Evolutionary conservation across 1,140 invertebrate genomes (phyloP).

Genomic region (Neuroterus valhalla): DNA sequence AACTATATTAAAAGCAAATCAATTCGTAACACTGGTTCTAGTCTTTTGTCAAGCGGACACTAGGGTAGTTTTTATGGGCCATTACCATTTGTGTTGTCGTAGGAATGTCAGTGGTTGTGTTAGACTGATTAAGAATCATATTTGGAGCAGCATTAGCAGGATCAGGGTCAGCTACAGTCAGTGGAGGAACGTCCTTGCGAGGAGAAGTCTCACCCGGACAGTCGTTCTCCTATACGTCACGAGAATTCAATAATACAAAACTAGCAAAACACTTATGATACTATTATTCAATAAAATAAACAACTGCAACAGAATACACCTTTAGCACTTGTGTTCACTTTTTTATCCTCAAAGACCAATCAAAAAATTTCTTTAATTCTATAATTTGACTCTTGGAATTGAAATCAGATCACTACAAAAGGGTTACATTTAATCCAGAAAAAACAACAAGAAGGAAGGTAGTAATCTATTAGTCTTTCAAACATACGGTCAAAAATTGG

Average conservation of each 20-base stretch:
- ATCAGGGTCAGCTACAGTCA: slow-evolving; percentile 58
- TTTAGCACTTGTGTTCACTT: too few species aligned
- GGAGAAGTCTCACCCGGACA: slow-evolving; percentile 43
- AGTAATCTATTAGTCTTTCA: neutral
- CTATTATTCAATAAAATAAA: neutral
- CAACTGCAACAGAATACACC: neutral
- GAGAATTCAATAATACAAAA: neutral
- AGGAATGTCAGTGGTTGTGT: slow-evolving; percentile 39
- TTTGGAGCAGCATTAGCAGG: slow-evolving; percentile 38
- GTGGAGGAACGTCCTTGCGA: slow-evolving; percentile 42
- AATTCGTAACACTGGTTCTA: neutral
- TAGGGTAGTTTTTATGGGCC: slow-evolving; percentile 15
- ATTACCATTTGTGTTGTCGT: slow-evolving; percentile 41
- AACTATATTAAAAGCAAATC: slow-evolving; percentile 3
- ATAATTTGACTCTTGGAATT: too few species aligned
- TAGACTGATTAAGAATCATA: slow-evolving; percentile 53
- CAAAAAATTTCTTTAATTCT: too few species aligned
- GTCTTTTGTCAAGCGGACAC: neutral
- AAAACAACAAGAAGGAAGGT: too few species aligned
- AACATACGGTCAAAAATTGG: slow-evolving; percentile 29
- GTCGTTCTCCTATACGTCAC: slow-evolving; percentile 11
- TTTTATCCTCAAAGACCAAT: too few species aligned
- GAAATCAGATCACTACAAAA: too few species aligned
- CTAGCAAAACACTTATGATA: neutral
- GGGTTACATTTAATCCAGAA: too few species aligned